A percentile compares a stretch with the other conserved stretches of the same genome.
phyloP scores from a whole-genome alignment of 2,113 vertebrate genomes.

The Hemicordylus capensis region DNA sequence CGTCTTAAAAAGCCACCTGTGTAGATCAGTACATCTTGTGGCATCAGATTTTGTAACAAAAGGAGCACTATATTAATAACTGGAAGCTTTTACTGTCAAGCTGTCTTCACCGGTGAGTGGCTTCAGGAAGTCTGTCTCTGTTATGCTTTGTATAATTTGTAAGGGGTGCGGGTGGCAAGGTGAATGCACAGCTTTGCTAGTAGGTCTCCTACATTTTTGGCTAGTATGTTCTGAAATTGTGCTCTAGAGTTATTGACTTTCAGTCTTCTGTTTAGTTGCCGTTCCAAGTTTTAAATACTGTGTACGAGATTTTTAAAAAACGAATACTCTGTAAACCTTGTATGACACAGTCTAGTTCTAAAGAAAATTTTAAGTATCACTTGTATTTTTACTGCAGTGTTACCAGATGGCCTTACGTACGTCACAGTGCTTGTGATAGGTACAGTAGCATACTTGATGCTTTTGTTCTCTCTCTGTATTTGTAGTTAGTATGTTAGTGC shows the following conservation, averaged over 20 bases:
- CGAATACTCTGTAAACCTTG: conserved; percentile 52
- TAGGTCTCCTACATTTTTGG: conserved; percentile 41
- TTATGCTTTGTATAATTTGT: conserved; percentile 27
- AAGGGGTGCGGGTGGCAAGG: conserved; percentile 8
- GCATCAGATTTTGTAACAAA: not conserved
- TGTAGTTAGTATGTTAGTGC: conserved; percentile 53
- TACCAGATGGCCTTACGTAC: conserved; percentile 72
- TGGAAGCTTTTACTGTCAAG: conserved; percentile 70
- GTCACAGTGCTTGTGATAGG: conserved; percentile 65
- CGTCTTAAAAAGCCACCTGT: not conserved
- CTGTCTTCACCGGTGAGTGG: conserved; percentile 21
- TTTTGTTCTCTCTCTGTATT: conserved; percentile 39
- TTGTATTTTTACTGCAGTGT: conserved; percentile 71
- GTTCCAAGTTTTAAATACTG: conserved; percentile 54
- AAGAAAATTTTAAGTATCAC: conserved; percentile 36
- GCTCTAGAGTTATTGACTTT: conserved; percentile 56
- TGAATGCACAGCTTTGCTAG: conserved; percentile 42
- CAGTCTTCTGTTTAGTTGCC: conserved; percentile 66
- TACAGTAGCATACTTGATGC: conserved; percentile 65
- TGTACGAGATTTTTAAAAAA: not conserved
- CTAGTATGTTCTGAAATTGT: conserved; percentile 59
- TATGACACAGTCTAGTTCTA: conserved; percentile 48
- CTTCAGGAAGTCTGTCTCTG: conserved; percentile 51
- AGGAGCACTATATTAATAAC: conserved; percentile 70
- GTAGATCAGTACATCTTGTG: conserved; percentile 20